phyloP scores from a whole-genome alignment of 2,888 invertebrate species.

The Caradrina clavipalpis region DNA sequence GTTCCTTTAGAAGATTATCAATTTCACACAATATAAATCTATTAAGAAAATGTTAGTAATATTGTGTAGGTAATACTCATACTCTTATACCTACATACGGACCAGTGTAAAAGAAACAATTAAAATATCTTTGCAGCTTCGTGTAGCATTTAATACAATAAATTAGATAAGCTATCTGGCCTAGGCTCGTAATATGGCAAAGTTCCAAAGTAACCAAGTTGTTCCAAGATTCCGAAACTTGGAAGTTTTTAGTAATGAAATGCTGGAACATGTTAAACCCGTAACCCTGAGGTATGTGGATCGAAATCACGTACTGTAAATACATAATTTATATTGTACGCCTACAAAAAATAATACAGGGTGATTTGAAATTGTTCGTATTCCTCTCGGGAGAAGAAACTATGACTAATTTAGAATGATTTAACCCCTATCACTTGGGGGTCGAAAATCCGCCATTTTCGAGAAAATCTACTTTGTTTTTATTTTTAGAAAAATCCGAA shows the following conservation, averaged over 20 bases:
- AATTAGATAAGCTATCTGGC: slow-evolving; percentile 53
- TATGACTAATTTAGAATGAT: too few relatives aligned
- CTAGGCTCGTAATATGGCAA: slow-evolving; percentile 35
- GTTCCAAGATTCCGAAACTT: slow-evolving; percentile 42
- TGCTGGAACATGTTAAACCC: slow-evolving; percentile 93
- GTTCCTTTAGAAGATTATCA: too few relatives aligned
- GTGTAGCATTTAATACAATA: slow-evolving; percentile 30
- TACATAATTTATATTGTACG: background rate
- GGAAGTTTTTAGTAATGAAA: slow-evolving; percentile 45
- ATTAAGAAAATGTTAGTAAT: too few relatives aligned
- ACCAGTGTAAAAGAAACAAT: slow-evolving; percentile 25
- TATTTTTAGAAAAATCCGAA: too few relatives aligned
- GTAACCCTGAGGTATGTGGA: slow-evolving; percentile 86
- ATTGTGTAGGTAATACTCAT: too few relatives aligned
- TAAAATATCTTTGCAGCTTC: slow-evolving; percentile 42
- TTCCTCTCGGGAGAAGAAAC: too few relatives aligned
- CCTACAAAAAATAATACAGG: slow-evolving; percentile 2
- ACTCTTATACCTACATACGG: background rate
- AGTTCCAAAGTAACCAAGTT: slow-evolving; percentile 34
- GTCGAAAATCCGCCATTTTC: too few relatives aligned
- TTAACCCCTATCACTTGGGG: too few relatives aligned
- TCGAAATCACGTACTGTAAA: slow-evolving; percentile 68
- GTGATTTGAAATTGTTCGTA: too few relatives aligned
- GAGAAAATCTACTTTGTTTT: too few relatives aligned
- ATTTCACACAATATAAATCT: too few relatives aligned